A percentile compares a stretch with the other conserved stretches of the same genome.
Conservation (phyloP, 1,140 invertebrate genomes). For the Antheraea mylitta region DNA sequence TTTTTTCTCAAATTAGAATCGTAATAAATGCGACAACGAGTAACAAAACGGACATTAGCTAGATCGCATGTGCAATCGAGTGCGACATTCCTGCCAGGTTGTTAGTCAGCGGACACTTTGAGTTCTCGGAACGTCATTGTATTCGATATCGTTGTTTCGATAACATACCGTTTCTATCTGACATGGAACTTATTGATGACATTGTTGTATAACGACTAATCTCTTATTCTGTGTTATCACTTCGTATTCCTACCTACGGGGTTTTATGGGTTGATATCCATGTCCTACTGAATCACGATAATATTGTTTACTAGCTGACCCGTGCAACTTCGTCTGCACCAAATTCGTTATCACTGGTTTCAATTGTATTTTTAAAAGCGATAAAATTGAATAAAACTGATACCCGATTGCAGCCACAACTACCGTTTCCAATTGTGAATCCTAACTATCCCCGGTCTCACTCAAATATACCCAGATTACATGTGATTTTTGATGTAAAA, state of each 20-base stretch:
- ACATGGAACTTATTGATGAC: conserved; percentile 1
- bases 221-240: background rate
- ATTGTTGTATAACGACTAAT: background rate
- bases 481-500: too few species aligned
- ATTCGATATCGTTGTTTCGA: conserved; percentile 7
- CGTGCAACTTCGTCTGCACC: too few species aligned
- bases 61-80: background rate
- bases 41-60: background rate
- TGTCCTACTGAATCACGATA: background rate
- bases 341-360: too few species aligned
- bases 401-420: too few species aligned
- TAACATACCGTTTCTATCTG: conserved; percentile 8
- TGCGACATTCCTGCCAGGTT: background rate
- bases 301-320: too few species aligned
- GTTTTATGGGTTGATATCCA: background rate
- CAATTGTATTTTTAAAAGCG: too few species aligned
- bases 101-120: conserved; percentile 4
- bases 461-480: too few species aligned
- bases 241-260: background rate
- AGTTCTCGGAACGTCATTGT: conserved; percentile 5
- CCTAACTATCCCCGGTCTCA: too few species aligned
- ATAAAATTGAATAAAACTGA: too few species aligned
- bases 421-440: too few species aligned
- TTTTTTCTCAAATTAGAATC: background rate
- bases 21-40: background rate